Percentiles rank a stretch among this genome's conserved stretches.
phyloP scores from a whole-genome alignment of 2,113 vertebrate genomes.

The Coregonus clupeaformis region DNA sequence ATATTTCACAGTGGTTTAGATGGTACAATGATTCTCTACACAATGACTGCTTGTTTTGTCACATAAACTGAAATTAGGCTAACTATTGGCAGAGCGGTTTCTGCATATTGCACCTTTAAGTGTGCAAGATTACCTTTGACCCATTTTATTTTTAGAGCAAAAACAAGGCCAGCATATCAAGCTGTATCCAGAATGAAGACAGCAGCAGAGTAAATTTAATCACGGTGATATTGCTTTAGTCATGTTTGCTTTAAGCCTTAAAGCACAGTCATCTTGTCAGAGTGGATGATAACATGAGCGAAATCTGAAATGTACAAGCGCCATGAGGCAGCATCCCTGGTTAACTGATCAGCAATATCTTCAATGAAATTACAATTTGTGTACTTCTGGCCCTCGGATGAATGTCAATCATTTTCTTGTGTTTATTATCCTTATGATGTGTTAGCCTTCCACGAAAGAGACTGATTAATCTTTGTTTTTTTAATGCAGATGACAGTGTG shows the following conservation, averaged over 20 bases:
- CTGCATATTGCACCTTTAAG: no score
- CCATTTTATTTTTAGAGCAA: neutral
- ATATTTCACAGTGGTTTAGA: no score
- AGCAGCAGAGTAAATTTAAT: conserved; percentile 16
- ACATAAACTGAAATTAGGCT: no score
- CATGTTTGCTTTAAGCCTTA: conserved; percentile 11
- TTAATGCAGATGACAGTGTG: neutral
- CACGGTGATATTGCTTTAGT: conserved; percentile 14
- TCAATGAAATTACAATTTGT: conserved; percentile 10
- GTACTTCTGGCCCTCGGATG: neutral
- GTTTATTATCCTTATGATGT: neutral
- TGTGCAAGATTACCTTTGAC: conserved; percentile 6
- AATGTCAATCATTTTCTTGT: conserved; percentile 12
- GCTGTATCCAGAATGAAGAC: conserved; percentile 1
- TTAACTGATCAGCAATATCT: conserved; percentile 14
- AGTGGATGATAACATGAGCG: conserved; percentile 5
- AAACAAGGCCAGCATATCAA: neutral
- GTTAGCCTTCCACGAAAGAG: conserved; percentile 10
- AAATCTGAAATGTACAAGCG: conserved; percentile 13
- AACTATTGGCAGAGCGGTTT: no score
- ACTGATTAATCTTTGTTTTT: conserved; percentile 15
- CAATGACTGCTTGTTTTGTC: no score
- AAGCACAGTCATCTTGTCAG: conserved; percentile 15
- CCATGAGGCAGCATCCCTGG: neutral
- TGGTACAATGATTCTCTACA: no score